Conservation (phyloP, 2,113 vertebrate genomes). For the Mobula hypostoma region DNA sequence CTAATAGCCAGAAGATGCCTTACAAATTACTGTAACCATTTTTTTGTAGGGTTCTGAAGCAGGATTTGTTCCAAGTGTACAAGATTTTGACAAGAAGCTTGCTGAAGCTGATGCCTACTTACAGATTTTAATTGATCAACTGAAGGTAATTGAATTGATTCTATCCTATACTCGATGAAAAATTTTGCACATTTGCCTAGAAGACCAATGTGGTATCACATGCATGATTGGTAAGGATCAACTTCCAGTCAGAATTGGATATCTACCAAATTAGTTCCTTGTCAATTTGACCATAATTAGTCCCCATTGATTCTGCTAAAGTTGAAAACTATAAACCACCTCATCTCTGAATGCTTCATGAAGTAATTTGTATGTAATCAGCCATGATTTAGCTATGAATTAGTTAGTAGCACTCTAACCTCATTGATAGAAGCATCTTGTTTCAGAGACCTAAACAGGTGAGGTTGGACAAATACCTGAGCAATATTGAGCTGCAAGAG, state of each 20-base stretch:
- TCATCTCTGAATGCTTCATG: background rate
- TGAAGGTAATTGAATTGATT: conserved; percentile 69
- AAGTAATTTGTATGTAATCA: background rate
- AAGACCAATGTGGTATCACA: background rate
- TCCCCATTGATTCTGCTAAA: background rate
- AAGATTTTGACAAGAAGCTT: conserved; percentile 97
- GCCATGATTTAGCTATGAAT: too few relatives aligned
- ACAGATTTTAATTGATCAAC: conserved; percentile 96
- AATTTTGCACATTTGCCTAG: background rate
- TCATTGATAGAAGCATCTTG: too few relatives aligned
- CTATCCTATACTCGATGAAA: background rate
- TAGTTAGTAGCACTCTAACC: too few relatives aligned
- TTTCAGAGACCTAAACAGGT: too few relatives aligned
- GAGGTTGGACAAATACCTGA: too few relatives aligned
- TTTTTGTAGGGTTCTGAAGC: conserved; percentile 80
- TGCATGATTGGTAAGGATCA: background rate
- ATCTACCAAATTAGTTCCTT: background rate
- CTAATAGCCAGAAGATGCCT: background rate
- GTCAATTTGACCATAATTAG: background rate
- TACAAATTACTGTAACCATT: background rate
- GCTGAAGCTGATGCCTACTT: conserved; percentile 95
- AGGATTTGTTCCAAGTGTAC: conserved; percentile 89
- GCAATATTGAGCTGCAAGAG: too few relatives aligned
- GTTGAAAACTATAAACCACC: background rate
- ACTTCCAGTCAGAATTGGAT: background rate